These are phyloP conservation scores for Triplophysa siluroides DNA, from an alignment of 2,113 vertebrate species.

Conservation along the genomic window DNA sequence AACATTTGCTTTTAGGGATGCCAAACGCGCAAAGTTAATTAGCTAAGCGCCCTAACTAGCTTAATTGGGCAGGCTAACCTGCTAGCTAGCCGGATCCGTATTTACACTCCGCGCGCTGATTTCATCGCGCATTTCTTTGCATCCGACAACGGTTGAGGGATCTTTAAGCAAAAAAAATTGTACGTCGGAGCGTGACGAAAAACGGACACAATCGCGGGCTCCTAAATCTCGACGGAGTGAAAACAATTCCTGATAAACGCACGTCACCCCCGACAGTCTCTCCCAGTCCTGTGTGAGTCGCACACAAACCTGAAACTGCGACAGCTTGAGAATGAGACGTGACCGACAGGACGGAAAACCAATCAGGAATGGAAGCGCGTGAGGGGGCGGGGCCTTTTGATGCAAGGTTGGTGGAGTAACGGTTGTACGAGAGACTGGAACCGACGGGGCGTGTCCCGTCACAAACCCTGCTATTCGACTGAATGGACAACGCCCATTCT, in stretches of 20 bases:
- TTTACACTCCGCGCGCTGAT: constrained; percentile 53
- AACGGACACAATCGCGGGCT: constrained; percentile 19
- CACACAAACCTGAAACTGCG: constrained; percentile 59
- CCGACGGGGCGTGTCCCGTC: constrained; percentile 65
- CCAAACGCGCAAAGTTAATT: constrained; percentile 12
- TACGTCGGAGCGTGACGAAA: background rate
- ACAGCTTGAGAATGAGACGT: constrained; percentile 53
- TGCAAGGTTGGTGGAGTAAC: constrained; percentile 65
- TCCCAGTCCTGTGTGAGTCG: constrained; percentile 64
- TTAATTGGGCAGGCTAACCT: constrained; percentile 54
- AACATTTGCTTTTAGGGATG: background rate
- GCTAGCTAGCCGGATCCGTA: constrained; percentile 52
- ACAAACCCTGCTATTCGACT: constrained; percentile 61
- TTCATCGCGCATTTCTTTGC: constrained; percentile 31
- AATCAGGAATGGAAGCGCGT: constrained; percentile 53
- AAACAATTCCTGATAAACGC: constrained; percentile 57
- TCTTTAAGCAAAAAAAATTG: background rate
- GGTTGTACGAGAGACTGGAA: constrained; percentile 23
- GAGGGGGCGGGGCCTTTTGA: constrained; percentile 41
- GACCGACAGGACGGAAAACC: constrained; percentile 56
- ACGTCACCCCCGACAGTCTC: constrained; percentile 67
- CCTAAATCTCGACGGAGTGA: constrained; percentile 22
- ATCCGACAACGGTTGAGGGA: background rate
- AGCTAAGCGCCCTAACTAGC: constrained; percentile 44
- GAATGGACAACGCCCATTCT: constrained; percentile 71